Percentiles rank a stretch among this genome's conserved stretches.
Conservation (phyloP, 2,113 vertebrate species). For the Amphiprion percula region DNA sequence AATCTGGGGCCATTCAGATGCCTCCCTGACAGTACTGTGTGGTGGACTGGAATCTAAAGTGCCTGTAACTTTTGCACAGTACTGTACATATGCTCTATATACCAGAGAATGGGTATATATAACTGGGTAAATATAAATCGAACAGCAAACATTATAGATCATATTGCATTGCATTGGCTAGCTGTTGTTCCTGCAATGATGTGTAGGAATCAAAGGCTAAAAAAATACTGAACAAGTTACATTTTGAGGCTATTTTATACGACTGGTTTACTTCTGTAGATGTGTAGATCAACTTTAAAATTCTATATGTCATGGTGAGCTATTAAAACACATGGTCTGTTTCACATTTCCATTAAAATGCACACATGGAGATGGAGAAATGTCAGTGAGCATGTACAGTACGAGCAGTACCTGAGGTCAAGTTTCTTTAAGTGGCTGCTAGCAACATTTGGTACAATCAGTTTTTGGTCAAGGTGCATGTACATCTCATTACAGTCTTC, state of each 20-base stretch:
- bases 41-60: neutral
- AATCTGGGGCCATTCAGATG: neutral
- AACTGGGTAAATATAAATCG: conserved; percentile 57
- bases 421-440: conserved; percentile 65
- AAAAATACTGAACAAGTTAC: conserved; percentile 46
- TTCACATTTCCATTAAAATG: conserved; percentile 52
- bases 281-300: conserved; percentile 29
- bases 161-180: conserved; percentile 50
- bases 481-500: conserved; percentile 64
- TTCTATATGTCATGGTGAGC: conserved; percentile 17
- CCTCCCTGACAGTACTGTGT: neutral
- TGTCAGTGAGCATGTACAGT: conserved; percentile 66
- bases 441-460: conserved; percentile 61
- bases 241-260: conserved; percentile 47
- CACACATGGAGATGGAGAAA: conserved; percentile 31
- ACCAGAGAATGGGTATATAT: conserved; percentile 52
- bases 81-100: conserved; percentile 46
- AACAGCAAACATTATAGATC: conserved; percentile 34
- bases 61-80: conserved; percentile 4
- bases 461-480: conserved; percentile 76
- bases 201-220: conserved; percentile 26
- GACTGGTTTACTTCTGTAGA: conserved; percentile 44
- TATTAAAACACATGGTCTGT: conserved; percentile 17
- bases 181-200: conserved; percentile 33
- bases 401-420: conserved; percentile 81